Conservation (phyloP, 2,797 vertebrate species). For the Orestias chungarensis region DNA sequence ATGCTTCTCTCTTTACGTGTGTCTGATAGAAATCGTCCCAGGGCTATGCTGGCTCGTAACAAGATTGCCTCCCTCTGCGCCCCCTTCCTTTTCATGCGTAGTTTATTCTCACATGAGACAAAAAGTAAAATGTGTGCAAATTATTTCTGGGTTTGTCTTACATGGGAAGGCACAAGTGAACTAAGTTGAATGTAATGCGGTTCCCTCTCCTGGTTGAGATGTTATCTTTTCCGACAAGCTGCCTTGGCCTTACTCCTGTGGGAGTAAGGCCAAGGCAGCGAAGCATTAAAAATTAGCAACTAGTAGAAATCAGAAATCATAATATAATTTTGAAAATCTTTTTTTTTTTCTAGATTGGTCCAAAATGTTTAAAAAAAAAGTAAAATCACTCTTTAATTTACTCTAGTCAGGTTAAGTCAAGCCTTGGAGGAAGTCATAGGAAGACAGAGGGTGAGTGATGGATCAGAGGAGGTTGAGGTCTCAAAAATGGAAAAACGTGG, state of each 20-base stretch:
- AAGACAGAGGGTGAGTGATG: constrained; percentile 47
- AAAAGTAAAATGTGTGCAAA: constrained; percentile 70
- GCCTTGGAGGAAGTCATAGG: constrained; percentile 23
- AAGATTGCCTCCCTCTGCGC: constrained; percentile 79
- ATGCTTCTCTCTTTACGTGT: constrained; percentile 83
- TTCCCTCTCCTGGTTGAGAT: constrained; percentile 28
- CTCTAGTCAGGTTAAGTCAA: constrained; percentile 44
- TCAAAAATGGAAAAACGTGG: constrained; percentile 48
- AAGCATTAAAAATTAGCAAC: constrained; percentile 9
- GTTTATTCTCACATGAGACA: constrained; percentile 72
- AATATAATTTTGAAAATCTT: no score
- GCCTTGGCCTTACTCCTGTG: constrained; percentile 32
- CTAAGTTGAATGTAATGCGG: constrained; percentile 53
- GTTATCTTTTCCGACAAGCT: constrained; percentile 46
- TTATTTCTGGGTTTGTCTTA: constrained; percentile 72
- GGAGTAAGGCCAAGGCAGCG: constrained; percentile 23
- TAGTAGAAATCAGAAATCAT: constrained; percentile 1
- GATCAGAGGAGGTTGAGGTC: constrained; percentile 52
- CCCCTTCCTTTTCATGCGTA: constrained; percentile 72
- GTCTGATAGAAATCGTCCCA: constrained; percentile 84
- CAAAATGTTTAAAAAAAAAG: constrained; percentile 22
- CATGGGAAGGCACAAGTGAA: constrained; percentile 48
- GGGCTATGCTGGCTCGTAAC: constrained; percentile 80
- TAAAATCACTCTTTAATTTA: constrained; percentile 20
- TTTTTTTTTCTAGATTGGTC: neutral